A percentile compares a stretch with the other conserved stretches of the same genome.
Conservation (phyloP, 2,113 vertebrate species). For the Myiozetetes cayanensis region DNA sequence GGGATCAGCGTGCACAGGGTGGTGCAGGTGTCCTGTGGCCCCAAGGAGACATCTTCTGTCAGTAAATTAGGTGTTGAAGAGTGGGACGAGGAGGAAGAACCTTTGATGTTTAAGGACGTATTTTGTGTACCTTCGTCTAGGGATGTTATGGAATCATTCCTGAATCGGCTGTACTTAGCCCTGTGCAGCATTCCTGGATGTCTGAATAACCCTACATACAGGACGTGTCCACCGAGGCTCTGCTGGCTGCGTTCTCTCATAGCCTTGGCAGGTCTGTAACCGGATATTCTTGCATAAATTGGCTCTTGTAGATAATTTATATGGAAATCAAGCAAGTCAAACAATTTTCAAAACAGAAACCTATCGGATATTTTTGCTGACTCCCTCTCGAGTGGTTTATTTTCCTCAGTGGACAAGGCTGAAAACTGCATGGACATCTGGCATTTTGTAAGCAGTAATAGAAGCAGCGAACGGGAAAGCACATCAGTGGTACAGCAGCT, state of each 20-base stretch:
- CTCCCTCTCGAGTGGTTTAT: neutral
- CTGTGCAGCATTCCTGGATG: conserved; percentile 90
- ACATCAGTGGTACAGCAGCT: neutral
- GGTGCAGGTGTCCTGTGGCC: conserved; percentile 72
- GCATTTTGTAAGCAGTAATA: neutral
- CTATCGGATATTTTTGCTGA: neutral
- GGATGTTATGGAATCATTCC: conserved; percentile 85
- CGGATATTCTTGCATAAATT: conserved; percentile 49
- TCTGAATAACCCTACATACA: conserved; percentile 75
- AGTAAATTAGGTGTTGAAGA: conserved; percentile 60
- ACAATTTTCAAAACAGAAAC: conserved; percentile 11
- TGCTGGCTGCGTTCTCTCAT: conserved; percentile 82
- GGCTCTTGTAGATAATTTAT: conserved; percentile 15
- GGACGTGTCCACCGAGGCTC: conserved; percentile 72
- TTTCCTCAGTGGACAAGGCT: neutral
- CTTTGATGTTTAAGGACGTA: conserved; percentile 68
- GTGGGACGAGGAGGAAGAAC: conserved; percentile 67
- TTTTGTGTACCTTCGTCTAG: conserved; percentile 79
- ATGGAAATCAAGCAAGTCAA: conserved; percentile 20
- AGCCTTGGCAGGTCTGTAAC: conserved; percentile 70
- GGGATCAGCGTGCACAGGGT: conserved; percentile 85
- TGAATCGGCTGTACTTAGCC: conserved; percentile 92
- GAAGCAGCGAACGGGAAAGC: neutral
- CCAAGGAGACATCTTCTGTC: conserved; percentile 66
- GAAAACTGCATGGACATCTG: neutral